phyloP scores from a whole-genome alignment of 2,888 invertebrate species.

The Geophilus truncorum region DNA sequence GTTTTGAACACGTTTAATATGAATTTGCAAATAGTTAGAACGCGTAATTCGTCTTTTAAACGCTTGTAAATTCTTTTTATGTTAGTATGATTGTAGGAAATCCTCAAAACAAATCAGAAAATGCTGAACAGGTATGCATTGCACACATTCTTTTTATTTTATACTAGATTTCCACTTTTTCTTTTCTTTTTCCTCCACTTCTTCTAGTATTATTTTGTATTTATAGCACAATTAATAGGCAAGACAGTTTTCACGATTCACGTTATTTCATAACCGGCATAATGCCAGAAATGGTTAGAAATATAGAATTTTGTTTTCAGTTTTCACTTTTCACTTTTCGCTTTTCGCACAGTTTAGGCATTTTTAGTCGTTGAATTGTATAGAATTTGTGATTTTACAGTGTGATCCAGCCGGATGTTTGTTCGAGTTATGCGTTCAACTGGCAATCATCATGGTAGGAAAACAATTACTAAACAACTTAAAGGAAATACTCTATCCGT shows the following conservation, averaged over 20 bases:
- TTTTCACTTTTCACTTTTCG: background rate
- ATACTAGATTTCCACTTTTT: background rate
- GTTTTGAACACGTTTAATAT: too few species aligned
- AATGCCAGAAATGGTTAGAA: background rate
- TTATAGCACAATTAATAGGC: background rate
- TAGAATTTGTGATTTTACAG: conserved; percentile 20
- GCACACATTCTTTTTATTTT: background rate
- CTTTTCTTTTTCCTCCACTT: background rate
- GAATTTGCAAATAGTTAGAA: too few species aligned
- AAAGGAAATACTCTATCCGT: conserved; percentile 84
- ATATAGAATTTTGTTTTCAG: background rate
- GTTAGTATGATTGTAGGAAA: conserved; percentile 44
- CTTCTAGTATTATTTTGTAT: background rate
- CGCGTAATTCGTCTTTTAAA: too few species aligned
- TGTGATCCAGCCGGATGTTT: conserved; percentile 91
- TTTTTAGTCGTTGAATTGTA: background rate
- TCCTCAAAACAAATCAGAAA: background rate
- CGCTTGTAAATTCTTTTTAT: conserved; percentile 21
- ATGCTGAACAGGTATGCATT: background rate
- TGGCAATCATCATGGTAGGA: conserved; percentile 91
- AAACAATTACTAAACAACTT: conserved; percentile 92
- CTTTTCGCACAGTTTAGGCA: background rate
- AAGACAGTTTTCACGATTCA: background rate
- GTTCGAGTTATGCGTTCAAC: conserved; percentile 82
- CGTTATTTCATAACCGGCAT: background rate